Evolutionary conservation across 1,140 invertebrate genomes (phyloP), one percentile per base, ranked within the genome.

Genomic region (Nixonia krombeini): DNA sequence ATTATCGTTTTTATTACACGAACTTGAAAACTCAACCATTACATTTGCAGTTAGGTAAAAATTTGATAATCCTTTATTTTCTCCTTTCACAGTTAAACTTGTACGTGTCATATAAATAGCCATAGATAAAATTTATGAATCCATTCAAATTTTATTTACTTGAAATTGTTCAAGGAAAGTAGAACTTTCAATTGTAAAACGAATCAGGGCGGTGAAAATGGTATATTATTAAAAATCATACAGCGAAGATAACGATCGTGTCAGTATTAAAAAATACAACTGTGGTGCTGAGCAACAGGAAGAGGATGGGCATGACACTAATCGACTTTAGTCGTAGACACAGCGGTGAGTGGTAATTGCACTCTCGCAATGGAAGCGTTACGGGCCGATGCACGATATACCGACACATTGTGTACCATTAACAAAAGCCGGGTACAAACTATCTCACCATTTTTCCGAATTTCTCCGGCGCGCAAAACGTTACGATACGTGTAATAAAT

Each of bases 231-330:
- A 44, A 41, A 47, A 56, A 49, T 57, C 46, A 45, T 57, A 37
- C 15, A 56, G 55, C 46, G 52, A 10, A 21, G 38, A 53, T 51
- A 68, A 69, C 12, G 28, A 63, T 63, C 51, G 46, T 57, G 58
- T 66, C 65, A 35, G 45, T 46, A 49, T 52, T 68, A 33, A 18
- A 59, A 64, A 45, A 42, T 26, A 57, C 67, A 46, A 53, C 52
- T 44, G 35, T 64, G 47, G 38, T 26, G 12, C 41, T 35, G 56
- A 67, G 57, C 42, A 67, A 75, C 73, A 75, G 77, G 80, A 81
- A 82, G 63, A 79, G 80, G 80, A 82, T 82, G 73, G 77, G 78
- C 74, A 72, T 68, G 66, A 70, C 67, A 74, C 64, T 75, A 75
- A 76, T 80, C 72, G 75, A 64, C 61, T 59, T 67, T 56, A 49